Evolutionary conservation across 2,888 invertebrate genomes (phyloP), one percentile per base, ranked within the genome.

Genomic region (Pasiphila rectangulata): DNA sequence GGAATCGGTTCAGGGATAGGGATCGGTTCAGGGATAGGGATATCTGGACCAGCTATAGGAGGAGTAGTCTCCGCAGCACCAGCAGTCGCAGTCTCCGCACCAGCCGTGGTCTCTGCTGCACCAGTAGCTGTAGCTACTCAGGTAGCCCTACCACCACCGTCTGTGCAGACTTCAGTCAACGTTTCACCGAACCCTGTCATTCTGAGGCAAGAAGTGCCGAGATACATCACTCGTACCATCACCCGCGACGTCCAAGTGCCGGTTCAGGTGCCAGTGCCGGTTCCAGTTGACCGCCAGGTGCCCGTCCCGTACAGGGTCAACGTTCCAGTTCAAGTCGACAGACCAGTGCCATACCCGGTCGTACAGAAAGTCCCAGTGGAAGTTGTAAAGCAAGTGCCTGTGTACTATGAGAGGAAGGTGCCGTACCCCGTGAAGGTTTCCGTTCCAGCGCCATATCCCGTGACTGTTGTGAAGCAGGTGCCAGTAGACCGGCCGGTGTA

Each of bases 401-500:
- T 88, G 45, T 86, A 85, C 59, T 85, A 86, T 63, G 83, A 86
- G 56, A 89, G 69, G 56, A 79, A 77, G 61, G 86, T 90, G 58
- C 89, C 90, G 36, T 86, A 87, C 54, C 85, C 87, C 1, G 88
- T 90, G 0, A 83, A 75, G 1, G 85, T 88, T 0, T 72, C 75
- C 1, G 90, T 90, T 13, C 90, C 90, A 0, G 88, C 89, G n/a
- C 91, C 91, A 6, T 91, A 91, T 59, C 92, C 91, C 9, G 91
- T 91, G 1, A 83, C 87, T 1, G 90, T 91, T 1, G 87, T 90
- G 60, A 89, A 82, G 55, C 91, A 90, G 29, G 91, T 92, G 1
- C 83, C 90, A 2, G 87, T 91, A 0, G 84, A 90, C 56, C 83
- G 91, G 32, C 92, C 92, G 1, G 90, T 93, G 27, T 76, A 90